Percentiles rank a stretch among this genome's conserved stretches.
Conservation (phyloP, 37 sponge, comb jelly and placozoan species). For the Cliona cf. orientalis region DNA sequence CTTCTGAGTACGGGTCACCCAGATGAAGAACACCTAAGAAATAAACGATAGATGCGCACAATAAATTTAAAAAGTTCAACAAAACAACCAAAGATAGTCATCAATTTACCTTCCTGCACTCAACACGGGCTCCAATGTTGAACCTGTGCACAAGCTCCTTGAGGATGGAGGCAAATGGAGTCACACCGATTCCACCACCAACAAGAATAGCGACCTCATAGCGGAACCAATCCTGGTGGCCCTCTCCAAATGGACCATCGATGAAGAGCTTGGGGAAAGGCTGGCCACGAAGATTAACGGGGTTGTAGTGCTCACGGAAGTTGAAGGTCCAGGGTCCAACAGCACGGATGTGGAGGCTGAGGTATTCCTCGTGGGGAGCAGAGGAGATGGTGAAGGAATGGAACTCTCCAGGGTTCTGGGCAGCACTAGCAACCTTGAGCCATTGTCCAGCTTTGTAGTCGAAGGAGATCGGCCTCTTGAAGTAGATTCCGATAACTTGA, state of each 20-base stretch:
- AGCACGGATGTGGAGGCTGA: slow-evolving; percentile 94
- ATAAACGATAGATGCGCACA: neutral
- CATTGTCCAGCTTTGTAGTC: slow-evolving; percentile 98
- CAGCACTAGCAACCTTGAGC: slow-evolving; percentile 84
- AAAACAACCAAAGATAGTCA: neutral
- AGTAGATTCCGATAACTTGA: slow-evolving; percentile 87
- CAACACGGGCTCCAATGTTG: slow-evolving; percentile 80
- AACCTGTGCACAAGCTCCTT: slow-evolving; percentile 93
- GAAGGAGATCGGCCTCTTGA: slow-evolving; percentile 91
- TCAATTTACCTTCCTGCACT: slow-evolving; percentile 84
- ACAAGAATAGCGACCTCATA: slow-evolving; percentile 94
- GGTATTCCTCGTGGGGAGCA: slow-evolving; percentile 93
- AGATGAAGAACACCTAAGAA: slow-evolving; percentile 92
- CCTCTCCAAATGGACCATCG: slow-evolving; percentile 98
- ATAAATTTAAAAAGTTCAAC: neutral
- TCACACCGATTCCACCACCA: slow-evolving; percentile 98
- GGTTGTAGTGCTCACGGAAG: slow-evolving; percentile 83
- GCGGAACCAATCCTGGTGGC: slow-evolving; percentile 96
- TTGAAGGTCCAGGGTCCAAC: slow-evolving; percentile 98
- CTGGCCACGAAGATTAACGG: slow-evolving; percentile 44
- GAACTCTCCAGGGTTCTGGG: slow-evolving; percentile 91
- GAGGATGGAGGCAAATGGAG: slow-evolving; percentile 99
- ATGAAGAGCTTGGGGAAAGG: slow-evolving; percentile 82
- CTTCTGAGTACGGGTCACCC: slow-evolving; percentile 97
- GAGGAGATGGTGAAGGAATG: slow-evolving; percentile 98